Percentiles rank a stretch among this genome's conserved stretches.
Conservation (phyloP, 2,888 invertebrate species). For the Dryadula phaetusa region DNA sequence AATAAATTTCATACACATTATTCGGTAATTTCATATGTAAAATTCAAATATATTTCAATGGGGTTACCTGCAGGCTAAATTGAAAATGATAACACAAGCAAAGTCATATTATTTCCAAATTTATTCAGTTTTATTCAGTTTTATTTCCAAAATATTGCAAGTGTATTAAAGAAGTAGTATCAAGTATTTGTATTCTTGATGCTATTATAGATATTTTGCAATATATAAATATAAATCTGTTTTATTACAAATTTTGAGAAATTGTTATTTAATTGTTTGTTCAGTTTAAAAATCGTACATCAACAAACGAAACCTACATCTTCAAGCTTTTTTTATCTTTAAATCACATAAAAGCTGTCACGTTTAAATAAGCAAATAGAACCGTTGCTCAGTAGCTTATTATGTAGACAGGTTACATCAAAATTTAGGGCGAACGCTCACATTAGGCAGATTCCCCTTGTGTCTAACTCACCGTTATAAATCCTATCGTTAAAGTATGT, state of each 20-base stretch:
- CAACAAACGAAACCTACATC: neutral
- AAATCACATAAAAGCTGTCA: neutral
- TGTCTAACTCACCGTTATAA: conserved; percentile 24
- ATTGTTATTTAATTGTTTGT: neutral
- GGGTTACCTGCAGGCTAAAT: conserved; percentile 11
- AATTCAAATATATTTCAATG: conserved; percentile 16
- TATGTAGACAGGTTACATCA: conserved; percentile 17
- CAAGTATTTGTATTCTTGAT: no score
- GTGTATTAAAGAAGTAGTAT: conserved; percentile 5
- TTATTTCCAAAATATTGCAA: neutral
- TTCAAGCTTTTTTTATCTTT: neutral
- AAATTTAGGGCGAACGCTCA: conserved; percentile 16
- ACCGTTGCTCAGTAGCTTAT: conserved; percentile 16
- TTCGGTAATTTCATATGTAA: neutral
- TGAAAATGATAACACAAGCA: conserved; percentile 8
- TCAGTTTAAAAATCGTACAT: neutral
- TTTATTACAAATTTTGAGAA: no score
- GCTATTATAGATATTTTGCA: no score
- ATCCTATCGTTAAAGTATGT: conserved; percentile 14
- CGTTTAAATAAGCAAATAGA: conserved; percentile 12
- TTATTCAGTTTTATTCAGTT: conserved; percentile 15
- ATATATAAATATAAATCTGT: no score
- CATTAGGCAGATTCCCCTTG: conserved; percentile 27
- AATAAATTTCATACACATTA: conserved; percentile 9
- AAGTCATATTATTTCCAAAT: conserved; percentile 7